A percentile compares a stretch with the other conserved stretches of the same genome.
These are phyloP conservation scores for Gallinago media DNA, from an alignment of 2,113 vertebrate species.

Conservation along the genomic window DNA sequence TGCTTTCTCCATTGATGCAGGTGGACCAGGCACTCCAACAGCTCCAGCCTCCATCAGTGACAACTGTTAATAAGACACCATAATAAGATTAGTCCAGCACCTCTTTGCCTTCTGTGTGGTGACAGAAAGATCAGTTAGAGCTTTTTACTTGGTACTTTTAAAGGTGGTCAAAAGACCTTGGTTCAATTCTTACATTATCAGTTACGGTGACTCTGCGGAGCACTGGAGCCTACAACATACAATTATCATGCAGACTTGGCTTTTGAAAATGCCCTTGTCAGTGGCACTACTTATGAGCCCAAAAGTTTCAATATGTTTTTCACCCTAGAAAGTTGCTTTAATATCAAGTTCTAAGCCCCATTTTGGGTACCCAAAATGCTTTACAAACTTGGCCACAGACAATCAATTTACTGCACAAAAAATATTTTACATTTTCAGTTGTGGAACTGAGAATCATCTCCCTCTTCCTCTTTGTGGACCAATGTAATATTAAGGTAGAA, in stretches of 20 bases:
- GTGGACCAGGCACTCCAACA: slow-evolving; percentile 80
- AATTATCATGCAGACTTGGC: not conserved
- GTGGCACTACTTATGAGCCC: not conserved
- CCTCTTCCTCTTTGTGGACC: not conserved
- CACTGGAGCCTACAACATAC: not conserved
- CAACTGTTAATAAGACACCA: not conserved
- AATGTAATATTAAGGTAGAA: not conserved
- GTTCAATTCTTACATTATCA: not conserved
- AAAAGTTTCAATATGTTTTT: not conserved
- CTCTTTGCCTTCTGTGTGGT: not conserved
- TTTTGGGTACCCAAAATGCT: not conserved
- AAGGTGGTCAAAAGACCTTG: not conserved
- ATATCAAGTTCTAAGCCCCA: not conserved
- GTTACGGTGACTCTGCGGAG: not conserved
- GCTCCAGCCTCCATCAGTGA: slow-evolving; percentile 78
- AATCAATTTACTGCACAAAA: not conserved
- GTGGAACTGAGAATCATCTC: not conserved
- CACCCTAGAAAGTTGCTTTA: not conserved
- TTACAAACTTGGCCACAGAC: not conserved
- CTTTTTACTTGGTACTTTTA: not conserved
- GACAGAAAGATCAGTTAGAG: not conserved
- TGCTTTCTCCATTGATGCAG: slow-evolving; percentile 61
- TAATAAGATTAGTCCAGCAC: not conserved
- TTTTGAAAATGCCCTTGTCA: not conserved
- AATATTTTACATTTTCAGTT: rapidly evolving